phyloP scores from a whole-genome alignment of 2,888 invertebrate genomes.

The Timandra comae region DNA sequence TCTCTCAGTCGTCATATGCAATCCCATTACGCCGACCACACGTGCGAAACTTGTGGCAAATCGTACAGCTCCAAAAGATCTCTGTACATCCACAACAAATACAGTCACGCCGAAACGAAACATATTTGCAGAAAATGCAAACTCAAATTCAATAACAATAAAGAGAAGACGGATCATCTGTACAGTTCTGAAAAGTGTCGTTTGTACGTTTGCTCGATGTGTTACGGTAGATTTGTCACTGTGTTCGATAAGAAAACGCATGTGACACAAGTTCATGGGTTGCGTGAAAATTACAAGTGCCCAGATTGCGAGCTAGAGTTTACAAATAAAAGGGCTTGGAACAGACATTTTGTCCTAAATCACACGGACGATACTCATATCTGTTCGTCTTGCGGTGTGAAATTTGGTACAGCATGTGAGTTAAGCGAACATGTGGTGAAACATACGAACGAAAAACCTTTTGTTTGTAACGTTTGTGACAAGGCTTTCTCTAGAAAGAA shows the following conservation, averaged over 20 bases:
- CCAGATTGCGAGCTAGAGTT: conserved; percentile 52
- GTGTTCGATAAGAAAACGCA: conserved; percentile 47
- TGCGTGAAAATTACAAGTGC: conserved; percentile 44
- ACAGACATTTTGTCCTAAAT: conserved; percentile 26
- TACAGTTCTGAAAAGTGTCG: conserved; percentile 46
- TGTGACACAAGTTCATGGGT: conserved; percentile 42
- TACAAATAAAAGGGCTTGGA: conserved; percentile 40
- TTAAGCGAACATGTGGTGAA: conserved; percentile 65
- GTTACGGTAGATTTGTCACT: conserved; percentile 52
- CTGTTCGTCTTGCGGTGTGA: conserved; percentile 56
- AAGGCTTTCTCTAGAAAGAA: conserved; percentile 61
- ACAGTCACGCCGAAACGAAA: conserved; percentile 42
- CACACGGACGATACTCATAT: conserved; percentile 56
- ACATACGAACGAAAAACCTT: conserved; percentile 71
- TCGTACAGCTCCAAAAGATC: conserved; percentile 54
- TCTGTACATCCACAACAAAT: conserved; percentile 48
- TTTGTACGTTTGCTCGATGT: conserved; percentile 51
- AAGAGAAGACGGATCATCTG: conserved; percentile 49
- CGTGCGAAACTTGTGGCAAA: conserved; percentile 63
- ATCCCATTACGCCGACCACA: conserved; percentile 53
- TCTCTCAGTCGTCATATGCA: conserved; percentile 59
- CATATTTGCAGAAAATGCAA: conserved; percentile 58
- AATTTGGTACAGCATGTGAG: conserved; percentile 49
- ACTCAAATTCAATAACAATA: conserved; percentile 40
- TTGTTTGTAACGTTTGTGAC: conserved; percentile 66